phyloP scores from a whole-genome alignment of 2,113 vertebrate genomes.

The Numida meleagris region DNA sequence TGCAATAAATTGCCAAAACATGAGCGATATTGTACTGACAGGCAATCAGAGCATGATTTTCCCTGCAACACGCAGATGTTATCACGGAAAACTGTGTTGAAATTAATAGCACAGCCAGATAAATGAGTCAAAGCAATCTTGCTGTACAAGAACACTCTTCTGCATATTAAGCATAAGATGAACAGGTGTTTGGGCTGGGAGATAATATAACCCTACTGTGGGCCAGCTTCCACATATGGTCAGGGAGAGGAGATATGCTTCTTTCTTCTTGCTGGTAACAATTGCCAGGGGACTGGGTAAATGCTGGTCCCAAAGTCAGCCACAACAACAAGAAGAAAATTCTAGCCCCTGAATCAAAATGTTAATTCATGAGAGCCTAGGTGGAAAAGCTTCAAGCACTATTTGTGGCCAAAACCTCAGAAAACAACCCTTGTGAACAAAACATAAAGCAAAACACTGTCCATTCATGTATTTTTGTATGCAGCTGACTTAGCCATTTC shows the following conservation, averaged over 20 bases:
- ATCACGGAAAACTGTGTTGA: neutral
- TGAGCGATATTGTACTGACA: neutral
- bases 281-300: neutral
- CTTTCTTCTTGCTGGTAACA: neutral
- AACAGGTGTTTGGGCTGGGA: constrained; percentile 54
- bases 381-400: neutral
- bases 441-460: neutral
- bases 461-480: neutral
- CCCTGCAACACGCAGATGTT: neutral
- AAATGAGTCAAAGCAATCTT: neutral
- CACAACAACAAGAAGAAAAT: neutral
- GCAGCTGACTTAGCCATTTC: neutral
- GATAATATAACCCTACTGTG: neutral
- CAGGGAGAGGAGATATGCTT: neutral
- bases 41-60: neutral
- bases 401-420: constrained; percentile 16
- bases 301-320: neutral
- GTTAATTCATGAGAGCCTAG: neutral
- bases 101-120: neutral
- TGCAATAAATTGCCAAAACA: neutral
- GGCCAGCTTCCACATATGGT: constrained; percentile 43
- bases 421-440: constrained; percentile 42
- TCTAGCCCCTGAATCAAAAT: constrained; percentile 11
- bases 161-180: constrained; percentile 17
- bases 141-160: neutral